Evolutionary conservation across 1,140 invertebrate species (phyloP).

Genomic region (Vanessa atalanta): DNA sequence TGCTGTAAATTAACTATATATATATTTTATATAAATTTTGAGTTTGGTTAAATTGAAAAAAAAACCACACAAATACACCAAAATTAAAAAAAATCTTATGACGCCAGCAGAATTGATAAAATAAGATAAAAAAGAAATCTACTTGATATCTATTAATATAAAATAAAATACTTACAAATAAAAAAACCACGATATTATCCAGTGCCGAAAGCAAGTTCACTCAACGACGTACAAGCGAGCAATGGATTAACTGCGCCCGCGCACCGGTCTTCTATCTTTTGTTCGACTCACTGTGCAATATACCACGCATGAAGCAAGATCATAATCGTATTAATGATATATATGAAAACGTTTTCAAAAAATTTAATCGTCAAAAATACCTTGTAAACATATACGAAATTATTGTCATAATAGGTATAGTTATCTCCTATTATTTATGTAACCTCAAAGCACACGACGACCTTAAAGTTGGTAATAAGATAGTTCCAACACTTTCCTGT

Average conservation of each 20-base stretch:
- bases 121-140: background rate
- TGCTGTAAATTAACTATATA: too few relatives aligned
- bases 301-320: slow-evolving; percentile 37
- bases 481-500: background rate
- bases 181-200: slow-evolving; percentile 29
- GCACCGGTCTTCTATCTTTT: slow-evolving; percentile 41
- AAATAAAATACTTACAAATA: slow-evolving; percentile 39
- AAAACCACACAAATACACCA: background rate
- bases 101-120: background rate
- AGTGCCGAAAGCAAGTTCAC: slow-evolving; percentile 26
- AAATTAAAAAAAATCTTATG: background rate
- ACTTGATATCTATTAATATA: background rate
- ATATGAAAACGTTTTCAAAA: background rate
- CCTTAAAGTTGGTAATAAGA: background rate
- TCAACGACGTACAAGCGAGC: slow-evolving; percentile 43
- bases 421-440: background rate
- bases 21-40: background rate
- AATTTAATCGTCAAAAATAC: background rate
- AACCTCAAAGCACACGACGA: background rate
- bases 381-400: background rate
- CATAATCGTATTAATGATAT: slow-evolving; percentile 26
- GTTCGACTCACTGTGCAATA: slow-evolving; percentile 35
- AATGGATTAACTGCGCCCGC: slow-evolving; percentile 28
- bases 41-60: background rate
- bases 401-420: background rate